Conservation (phyloP, 2,888 invertebrate genomes). For the Lasioglossum calceatum region DNA sequence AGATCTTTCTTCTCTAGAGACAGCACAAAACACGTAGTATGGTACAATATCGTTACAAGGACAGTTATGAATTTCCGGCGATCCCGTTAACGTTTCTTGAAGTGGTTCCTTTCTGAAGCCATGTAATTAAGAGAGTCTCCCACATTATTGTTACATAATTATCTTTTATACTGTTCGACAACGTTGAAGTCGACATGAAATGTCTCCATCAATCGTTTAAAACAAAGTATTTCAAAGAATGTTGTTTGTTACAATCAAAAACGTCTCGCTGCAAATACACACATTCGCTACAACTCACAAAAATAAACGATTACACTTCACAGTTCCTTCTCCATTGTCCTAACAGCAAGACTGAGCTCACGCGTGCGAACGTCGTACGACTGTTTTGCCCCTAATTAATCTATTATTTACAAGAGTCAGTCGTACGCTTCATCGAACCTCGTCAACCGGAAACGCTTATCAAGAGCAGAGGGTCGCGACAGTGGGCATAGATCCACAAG, state of each 20-base stretch:
- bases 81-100: conserved; percentile 13
- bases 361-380: conserved; percentile 41
- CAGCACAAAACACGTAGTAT: conserved; percentile 80
- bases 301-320: neutral
- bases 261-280: neutral
- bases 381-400: conserved; percentile 60
- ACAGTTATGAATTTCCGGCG: conserved; percentile 55
- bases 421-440: conserved; percentile 44
- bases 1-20: conserved; percentile 75
- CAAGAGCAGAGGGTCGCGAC: neutral
- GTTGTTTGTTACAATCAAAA: neutral
- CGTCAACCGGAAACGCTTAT: conserved; percentile 31
- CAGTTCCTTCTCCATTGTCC: neutral
- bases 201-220: neutral
- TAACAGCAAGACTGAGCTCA: conserved; percentile 31
- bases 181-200: neutral
- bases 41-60: conserved; percentile 78
- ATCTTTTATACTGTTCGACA: too few relatives aligned
- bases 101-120: conserved; percentile 1
- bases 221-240: neutral
- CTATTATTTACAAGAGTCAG: conserved; percentile 69
- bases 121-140: neutral
- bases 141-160: neutral
- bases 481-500: neutral
- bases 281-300: neutral